Conservation (phyloP, 2,797 vertebrate species). For the Callimico goeldii region DNA sequence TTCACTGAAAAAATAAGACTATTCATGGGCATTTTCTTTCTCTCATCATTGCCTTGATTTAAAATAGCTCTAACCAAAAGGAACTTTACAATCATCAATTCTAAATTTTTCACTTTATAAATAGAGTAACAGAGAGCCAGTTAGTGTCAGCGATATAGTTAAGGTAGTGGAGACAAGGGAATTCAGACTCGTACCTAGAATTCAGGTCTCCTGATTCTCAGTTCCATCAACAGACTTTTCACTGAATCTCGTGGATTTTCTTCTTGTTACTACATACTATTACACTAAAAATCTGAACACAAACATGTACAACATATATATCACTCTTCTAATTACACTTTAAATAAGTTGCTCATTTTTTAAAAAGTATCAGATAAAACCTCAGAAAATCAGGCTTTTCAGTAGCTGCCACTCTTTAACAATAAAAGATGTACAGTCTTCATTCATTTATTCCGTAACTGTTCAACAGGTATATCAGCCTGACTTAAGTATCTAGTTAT, state of each 20-base stretch:
- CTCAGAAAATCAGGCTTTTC: neutral
- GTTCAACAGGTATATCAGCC: neutral
- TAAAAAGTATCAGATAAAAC: neutral
- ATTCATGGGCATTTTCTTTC: neutral
- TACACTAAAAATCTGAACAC: neutral
- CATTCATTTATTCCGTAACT: neutral
- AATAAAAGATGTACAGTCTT: neutral
- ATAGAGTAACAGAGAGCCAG: neutral
- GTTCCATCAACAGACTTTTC: neutral
- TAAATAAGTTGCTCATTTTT: neutral
- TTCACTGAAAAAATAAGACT: neutral
- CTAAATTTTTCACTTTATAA: neutral
- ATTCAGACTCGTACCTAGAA: neutral
- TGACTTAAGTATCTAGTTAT: neutral
- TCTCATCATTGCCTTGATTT: slow-evolving; percentile 24
- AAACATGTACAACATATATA: neutral
- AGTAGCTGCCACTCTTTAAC: neutral
- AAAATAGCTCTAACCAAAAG: slow-evolving; percentile 13
- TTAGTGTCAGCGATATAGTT: neutral
- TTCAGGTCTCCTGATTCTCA: neutral
- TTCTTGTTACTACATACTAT: neutral
- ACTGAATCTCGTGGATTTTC: neutral
- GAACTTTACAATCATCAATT: neutral
- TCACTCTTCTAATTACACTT: neutral
- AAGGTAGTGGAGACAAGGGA: neutral